Evolutionary conservation across 2,113 vertebrate species (phyloP).

Genomic region (Sander lucioperca): DNA sequence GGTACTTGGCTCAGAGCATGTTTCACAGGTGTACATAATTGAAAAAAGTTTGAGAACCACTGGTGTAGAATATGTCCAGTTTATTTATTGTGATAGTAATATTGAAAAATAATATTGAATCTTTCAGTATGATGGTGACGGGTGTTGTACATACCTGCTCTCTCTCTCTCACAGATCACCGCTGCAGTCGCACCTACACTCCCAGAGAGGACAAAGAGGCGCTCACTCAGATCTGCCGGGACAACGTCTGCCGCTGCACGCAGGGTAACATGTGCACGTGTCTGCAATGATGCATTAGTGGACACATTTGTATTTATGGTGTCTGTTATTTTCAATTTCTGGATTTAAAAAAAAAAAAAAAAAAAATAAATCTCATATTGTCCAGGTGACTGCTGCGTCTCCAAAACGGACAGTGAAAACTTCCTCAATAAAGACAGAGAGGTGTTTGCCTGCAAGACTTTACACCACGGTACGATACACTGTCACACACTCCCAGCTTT

Average conservation of each 20-base stretch:
- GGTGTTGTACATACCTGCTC: neutral
- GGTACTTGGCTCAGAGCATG: no score
- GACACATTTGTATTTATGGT: neutral
- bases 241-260: constrained; percentile 81
- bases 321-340: neutral
- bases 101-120: neutral
- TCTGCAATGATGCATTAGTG: neutral
- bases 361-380: neutral
- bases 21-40: no score
- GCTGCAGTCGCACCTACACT: constrained; percentile 81
- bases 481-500: neutral
- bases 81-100: neutral
- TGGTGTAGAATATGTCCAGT: neutral
- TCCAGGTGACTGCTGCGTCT: constrained; percentile 81
- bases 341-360: neutral
- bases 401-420: constrained; percentile 57
- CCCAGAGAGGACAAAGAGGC: constrained; percentile 73
- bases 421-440: constrained; percentile 48
- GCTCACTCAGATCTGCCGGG: constrained; percentile 79
- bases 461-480: constrained; percentile 76
- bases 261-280: constrained; percentile 66
- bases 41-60: no score
- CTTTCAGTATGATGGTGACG: neutral
- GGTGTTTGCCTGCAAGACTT: constrained; percentile 66
- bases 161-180: constrained; percentile 70